Conservation (phyloP, 1,140 invertebrate species). For the Listronotus bonariensis region DNA sequence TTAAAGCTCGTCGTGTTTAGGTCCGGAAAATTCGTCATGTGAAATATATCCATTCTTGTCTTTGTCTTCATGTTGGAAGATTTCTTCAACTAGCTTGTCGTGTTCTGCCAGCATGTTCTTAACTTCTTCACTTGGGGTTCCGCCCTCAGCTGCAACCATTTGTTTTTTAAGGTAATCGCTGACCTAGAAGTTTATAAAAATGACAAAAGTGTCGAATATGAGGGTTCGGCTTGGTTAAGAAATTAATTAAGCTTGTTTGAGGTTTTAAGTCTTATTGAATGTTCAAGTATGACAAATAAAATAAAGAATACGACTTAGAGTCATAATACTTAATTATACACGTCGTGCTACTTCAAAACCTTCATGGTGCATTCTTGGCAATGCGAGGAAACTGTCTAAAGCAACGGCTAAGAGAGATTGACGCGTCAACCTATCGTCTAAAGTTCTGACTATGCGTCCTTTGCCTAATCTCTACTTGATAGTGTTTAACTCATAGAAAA, state of each 20-base stretch:
- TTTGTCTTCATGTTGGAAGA: constrained; percentile 95
- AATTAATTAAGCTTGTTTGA: neutral
- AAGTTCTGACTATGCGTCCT: too few species aligned
- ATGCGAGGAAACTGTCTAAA: too few species aligned
- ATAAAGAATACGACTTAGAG: too few species aligned
- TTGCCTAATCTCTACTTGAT: too few species aligned
- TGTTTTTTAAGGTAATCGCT: constrained; percentile 91
- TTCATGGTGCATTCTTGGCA: too few species aligned
- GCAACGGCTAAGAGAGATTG: too few species aligned
- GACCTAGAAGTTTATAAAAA: constrained; percentile 63
- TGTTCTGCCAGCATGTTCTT: constrained; percentile 87
- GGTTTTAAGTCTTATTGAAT: neutral
- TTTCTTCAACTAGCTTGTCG: constrained; percentile 93
- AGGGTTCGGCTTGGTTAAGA: constrained; percentile 4
- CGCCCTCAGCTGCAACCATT: constrained; percentile 77
- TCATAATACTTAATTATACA: too few species aligned
- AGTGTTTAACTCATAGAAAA: too few species aligned
- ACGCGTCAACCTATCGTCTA: too few species aligned
- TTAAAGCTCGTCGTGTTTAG: constrained; percentile 96
- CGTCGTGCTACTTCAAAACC: too few species aligned
- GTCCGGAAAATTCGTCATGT: constrained; percentile 93
- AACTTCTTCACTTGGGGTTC: constrained; percentile 73
- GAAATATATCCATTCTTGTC: constrained; percentile 96
- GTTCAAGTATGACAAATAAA: too few species aligned
- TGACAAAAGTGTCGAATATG: neutral